phyloP scores from a whole-genome alignment of 2,113 vertebrate species.

The Hydropotes inermis region DNA sequence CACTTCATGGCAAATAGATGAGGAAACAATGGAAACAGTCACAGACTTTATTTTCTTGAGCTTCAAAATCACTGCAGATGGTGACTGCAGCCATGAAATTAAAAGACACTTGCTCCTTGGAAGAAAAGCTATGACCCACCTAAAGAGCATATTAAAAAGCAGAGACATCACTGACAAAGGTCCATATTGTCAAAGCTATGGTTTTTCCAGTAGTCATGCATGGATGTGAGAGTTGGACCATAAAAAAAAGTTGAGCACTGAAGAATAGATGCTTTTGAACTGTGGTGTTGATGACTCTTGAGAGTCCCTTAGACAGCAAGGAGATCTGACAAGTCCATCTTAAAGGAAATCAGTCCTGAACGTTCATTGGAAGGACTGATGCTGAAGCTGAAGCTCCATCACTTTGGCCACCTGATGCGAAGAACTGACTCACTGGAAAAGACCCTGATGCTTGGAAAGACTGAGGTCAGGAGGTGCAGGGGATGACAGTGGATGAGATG shows the following conservation, averaged over 20 bases:
- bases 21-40: background rate
- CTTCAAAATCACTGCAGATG: background rate
- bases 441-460: background rate
- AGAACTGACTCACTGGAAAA: background rate
- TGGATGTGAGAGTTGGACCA: background rate
- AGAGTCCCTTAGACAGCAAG: background rate
- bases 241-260: background rate
- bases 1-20: background rate
- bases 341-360: background rate
- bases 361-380: background rate
- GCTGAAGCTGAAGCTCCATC: background rate
- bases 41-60: background rate
- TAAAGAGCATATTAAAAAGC: background rate
- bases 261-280: background rate
- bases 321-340: background rate
- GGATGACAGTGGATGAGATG: background rate
- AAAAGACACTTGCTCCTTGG: background rate
- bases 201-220: background rate
- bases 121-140: background rate
- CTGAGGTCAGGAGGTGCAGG: background rate
- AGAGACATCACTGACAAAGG: background rate
- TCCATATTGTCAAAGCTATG: background rate
- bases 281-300: background rate
- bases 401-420: background rate
- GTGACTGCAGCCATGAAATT: background rate